Percentiles rank a stretch among this genome's conserved stretches.
These are phyloP conservation scores for Odocoileus virginianus DNA, from an alignment of 2,113 vertebrate species.

Conservation along the genomic window DNA sequence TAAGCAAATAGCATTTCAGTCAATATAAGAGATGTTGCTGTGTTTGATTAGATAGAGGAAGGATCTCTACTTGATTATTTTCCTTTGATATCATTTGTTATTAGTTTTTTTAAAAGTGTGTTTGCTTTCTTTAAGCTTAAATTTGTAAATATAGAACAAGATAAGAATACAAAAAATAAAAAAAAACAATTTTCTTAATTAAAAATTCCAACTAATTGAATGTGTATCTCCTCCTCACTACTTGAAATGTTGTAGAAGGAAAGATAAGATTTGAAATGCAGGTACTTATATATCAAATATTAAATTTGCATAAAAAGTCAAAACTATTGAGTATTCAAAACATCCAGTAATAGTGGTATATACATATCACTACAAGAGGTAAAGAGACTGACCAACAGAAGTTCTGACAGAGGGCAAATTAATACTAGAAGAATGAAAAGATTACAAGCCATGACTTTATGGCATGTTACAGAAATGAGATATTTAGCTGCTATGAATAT, in stretches of 20 bases:
- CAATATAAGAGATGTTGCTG: neutral
- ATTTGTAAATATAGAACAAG: neutral
- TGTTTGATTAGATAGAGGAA: neutral
- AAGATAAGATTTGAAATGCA: neutral
- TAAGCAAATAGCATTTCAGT: neutral
- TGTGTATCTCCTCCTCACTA: neutral
- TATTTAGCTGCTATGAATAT: neutral
- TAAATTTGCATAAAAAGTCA: neutral
- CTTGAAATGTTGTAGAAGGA: neutral
- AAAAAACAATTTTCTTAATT: neutral
- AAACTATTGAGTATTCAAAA: neutral
- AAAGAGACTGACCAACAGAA: neutral
- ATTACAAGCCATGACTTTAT: neutral
- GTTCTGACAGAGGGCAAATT: neutral
- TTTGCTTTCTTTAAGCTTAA: neutral
- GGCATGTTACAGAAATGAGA: neutral
- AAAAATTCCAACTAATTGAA: neutral
- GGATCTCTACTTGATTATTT: neutral
- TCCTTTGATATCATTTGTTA: neutral
- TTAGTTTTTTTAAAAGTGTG: neutral
- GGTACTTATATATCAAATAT: neutral
- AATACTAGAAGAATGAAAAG: neutral
- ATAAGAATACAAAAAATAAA: neutral
- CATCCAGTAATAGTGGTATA: neutral
- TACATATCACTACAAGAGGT: neutral